Conservation (phyloP, 2,888 invertebrate genomes). For the Meiosimyza platycephala region DNA sequence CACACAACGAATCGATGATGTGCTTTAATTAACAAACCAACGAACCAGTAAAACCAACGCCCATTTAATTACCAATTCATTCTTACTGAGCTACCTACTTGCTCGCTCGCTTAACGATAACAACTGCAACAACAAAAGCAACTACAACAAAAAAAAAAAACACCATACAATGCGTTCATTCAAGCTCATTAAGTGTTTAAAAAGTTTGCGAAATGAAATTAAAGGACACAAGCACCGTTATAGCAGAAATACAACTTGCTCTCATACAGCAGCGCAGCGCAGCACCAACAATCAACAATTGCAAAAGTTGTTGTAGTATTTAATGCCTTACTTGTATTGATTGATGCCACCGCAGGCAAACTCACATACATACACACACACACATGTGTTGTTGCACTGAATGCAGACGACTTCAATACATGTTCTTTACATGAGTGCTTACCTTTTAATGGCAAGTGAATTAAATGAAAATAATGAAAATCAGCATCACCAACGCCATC, state of each 20-base stretch:
- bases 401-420: too few species aligned
- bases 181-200: conserved; percentile 27
- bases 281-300: neutral
- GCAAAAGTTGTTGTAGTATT: conserved; percentile 17
- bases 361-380: conserved; percentile 25
- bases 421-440: neutral
- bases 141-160: conserved; percentile 16
- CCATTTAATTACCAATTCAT: conserved; percentile 25
- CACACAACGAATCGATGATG: neutral
- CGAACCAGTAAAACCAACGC: conserved; percentile 13
- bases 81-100: neutral
- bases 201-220: conserved; percentile 10
- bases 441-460: conserved; percentile 28
- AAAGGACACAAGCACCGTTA: conserved; percentile 4
- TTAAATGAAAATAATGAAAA: too few species aligned
- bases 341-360: conserved; percentile 19
- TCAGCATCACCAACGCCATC: too few species aligned
- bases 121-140: neutral
- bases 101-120: neutral
- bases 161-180: neutral
- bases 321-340: conserved; percentile 23
- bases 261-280: neutral
- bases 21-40: conserved; percentile 8
- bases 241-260: neutral
- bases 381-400: neutral